phyloP scores from a whole-genome alignment of 2,888 invertebrate species.

The Aphidius colemani region DNA sequence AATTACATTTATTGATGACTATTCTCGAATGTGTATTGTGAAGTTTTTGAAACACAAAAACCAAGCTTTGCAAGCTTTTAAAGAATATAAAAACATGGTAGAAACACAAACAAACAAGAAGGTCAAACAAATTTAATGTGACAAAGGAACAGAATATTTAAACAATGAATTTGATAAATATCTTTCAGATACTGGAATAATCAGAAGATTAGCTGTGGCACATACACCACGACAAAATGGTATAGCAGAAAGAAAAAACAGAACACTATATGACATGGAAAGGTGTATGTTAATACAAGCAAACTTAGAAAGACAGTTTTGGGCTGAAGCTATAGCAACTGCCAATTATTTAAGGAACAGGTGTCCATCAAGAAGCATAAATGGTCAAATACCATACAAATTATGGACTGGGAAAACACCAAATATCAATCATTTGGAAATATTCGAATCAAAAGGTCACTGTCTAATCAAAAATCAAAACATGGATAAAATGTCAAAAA shows the following conservation, averaged over 20 bases:
- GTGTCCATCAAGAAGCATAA: slow-evolving; percentile 30
- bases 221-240: slow-evolving; percentile 44
- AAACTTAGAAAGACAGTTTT: slow-evolving; percentile 34
- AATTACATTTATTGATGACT: slow-evolving; percentile 21
- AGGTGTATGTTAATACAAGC: slow-evolving; percentile 38
- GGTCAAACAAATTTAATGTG: slow-evolving; percentile 24
- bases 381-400: slow-evolving; percentile 33
- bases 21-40: slow-evolving; percentile 29
- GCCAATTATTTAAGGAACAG: slow-evolving; percentile 41
- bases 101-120: slow-evolving; percentile 28
- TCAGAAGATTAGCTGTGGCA: slow-evolving; percentile 35
- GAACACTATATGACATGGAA: slow-evolving; percentile 41
- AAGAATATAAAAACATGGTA: slow-evolving; percentile 24
- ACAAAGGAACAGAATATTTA: slow-evolving; percentile 28
- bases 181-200: slow-evolving; percentile 31
- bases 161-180: slow-evolving; percentile 17
- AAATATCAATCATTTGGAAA: slow-evolving; percentile 1
- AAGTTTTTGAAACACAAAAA: slow-evolving; percentile 26
- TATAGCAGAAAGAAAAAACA: slow-evolving; percentile 41
- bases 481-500: slow-evolving; percentile 12
- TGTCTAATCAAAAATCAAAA: slow-evolving; percentile 3
- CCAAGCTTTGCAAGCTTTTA: slow-evolving; percentile 25
- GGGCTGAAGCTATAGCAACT: slow-evolving; percentile 43
- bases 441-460: slow-evolving; percentile 12
- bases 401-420: slow-evolving; percentile 22